Evolutionary conservation across 2,797 vertebrate genomes (phyloP).

Genomic region (Momotus momota): DNA sequence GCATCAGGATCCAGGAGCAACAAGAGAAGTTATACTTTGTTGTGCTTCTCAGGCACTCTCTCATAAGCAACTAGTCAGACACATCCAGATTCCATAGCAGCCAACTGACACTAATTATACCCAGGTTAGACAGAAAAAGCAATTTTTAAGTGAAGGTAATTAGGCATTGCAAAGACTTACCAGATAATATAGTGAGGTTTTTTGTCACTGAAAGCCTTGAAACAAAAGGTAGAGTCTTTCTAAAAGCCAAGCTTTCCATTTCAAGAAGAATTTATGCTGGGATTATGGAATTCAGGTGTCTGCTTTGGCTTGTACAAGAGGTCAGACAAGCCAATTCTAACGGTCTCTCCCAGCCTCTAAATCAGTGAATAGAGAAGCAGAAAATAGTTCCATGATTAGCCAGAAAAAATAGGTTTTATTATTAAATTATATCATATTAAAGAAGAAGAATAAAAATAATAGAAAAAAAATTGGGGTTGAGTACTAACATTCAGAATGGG

Average conservation of each 20-base stretch:
- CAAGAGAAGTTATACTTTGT: neutral
- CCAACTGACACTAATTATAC: neutral
- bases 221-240: neutral
- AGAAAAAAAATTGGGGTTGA: neutral
- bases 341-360: neutral
- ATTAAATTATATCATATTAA: neutral
- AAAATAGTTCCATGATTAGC: neutral
- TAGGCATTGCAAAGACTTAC: neutral
- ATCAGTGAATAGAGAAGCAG: neutral
- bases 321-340: neutral
- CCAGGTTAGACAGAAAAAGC: neutral
- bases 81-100: neutral
- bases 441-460: neutral
- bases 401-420: neutral
- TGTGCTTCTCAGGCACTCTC: neutral
- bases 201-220: neutral
- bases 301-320: neutral
- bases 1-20: neutral
- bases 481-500: neutral
- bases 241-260: neutral
- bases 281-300: neutral
- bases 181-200: neutral
- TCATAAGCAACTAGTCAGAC: neutral
- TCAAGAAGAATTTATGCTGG: neutral
- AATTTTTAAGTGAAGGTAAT: neutral